Conservation (phyloP, 1,140 invertebrate species). For the Chironomus striatipennis region DNA sequence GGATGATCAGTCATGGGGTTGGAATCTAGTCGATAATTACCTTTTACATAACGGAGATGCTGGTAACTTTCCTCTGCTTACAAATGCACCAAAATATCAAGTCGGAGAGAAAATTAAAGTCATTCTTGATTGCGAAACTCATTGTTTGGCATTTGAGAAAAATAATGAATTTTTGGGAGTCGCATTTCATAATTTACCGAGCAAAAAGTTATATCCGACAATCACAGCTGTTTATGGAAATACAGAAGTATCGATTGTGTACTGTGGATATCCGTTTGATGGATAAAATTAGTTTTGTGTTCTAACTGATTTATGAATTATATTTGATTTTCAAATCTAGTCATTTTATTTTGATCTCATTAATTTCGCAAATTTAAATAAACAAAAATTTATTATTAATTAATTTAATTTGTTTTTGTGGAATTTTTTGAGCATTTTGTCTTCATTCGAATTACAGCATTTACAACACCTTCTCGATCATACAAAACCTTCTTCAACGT, state of each 20-base stretch:
- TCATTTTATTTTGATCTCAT: no score
- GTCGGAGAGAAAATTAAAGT: slow-evolving; percentile 94
- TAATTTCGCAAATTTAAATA: no score
- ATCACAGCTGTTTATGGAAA: slow-evolving; percentile 98
- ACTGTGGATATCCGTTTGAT: slow-evolving; percentile 87
- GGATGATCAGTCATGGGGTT: slow-evolving; percentile 97
- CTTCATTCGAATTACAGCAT: neutral
- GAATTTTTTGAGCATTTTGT: neutral
- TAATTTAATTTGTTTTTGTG: no score
- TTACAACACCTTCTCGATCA: neutral
- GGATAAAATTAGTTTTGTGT: slow-evolving; percentile 57
- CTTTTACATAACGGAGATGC: slow-evolving; percentile 93
- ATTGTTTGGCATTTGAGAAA: slow-evolving; percentile 95
- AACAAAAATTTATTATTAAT: no score
- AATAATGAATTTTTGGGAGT: slow-evolving; percentile 98
- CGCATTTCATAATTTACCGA: slow-evolving; percentile 90
- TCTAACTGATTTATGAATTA: no score
- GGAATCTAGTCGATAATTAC: slow-evolving; percentile 98
- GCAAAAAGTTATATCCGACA: slow-evolving; percentile 89
- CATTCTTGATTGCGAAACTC: slow-evolving; percentile 95
- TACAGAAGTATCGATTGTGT: slow-evolving; percentile 99
- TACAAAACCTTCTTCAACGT: neutral
- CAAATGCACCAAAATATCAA: slow-evolving; percentile 97
- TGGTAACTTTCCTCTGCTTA: slow-evolving; percentile 89
- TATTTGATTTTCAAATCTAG: no score